Evolutionary conservation across 2,113 vertebrate species (phyloP), one percentile per base, ranked within the genome.

Genomic region (Hyla sarda): DNA sequence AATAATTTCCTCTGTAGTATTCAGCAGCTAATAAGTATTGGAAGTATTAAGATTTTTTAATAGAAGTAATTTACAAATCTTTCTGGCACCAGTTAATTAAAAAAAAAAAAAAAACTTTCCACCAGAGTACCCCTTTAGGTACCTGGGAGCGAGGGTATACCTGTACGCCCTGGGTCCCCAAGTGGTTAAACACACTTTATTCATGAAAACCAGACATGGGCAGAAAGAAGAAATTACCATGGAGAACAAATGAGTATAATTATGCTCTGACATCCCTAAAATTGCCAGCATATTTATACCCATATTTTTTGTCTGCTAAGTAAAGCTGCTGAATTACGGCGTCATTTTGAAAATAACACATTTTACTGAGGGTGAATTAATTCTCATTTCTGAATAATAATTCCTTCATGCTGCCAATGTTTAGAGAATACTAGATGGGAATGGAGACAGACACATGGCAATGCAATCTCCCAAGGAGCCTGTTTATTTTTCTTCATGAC

Each of bases 161-260:
- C n/a, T n/a, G n/a, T n/a, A n/a, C n/a, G n/a, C n/a, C n/a, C n/a
- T n/a, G n/a, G n/a, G n/a, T n/a, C n/a, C n/a, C n/a, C n/a, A n/a
- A n/a, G n/a, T n/a, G n/a, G n/a, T 25, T 41, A 45, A 14, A 11
- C 47, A 41, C 41, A 41, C 34, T 41, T 47, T 72, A 0, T 73
- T n/a, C 71, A 4, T 5, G 21, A 47, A 5, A 45, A 73, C 23
- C 21, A 73, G 71, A 32, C 32, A 14, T 16, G 14, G 62, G 25
- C 28, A 17, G 65, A 69, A 17, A 19, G 14, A 69, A 69, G 1
- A 21, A 72, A 73, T 73, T 47, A 13, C 71, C 41, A 25, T 13
- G 21, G 34, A 73, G 71, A 73, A 73, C 37, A 73, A 73, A 73
- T 73, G 41, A 47, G 71, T 45, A n/a, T n/a, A 73, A 73, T 73